Conservation (phyloP, 2,113 vertebrate genomes). For the Chloropsis cyanopogon region DNA sequence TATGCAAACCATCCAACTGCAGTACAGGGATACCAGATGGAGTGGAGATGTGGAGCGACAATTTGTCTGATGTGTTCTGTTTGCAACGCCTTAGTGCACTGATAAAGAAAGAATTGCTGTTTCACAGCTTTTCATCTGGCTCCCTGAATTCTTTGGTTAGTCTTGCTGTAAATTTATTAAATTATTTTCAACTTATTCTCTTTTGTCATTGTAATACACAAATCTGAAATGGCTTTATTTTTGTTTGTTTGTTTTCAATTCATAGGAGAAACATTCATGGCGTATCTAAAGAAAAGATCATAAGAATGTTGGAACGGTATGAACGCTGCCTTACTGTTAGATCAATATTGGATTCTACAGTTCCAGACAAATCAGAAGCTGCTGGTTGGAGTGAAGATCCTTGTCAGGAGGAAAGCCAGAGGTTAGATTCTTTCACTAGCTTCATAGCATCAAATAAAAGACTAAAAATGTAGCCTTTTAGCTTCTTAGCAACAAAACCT, state of each 20-base stretch:
- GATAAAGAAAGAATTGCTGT: background rate
- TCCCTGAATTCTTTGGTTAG: background rate
- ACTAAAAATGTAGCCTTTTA: background rate
- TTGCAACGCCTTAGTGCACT: background rate
- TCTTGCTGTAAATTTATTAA: background rate
- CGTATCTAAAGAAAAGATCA: constrained; percentile 87
- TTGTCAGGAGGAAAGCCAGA: constrained; percentile 36
- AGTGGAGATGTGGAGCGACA: background rate
- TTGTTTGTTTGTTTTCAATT: background rate
- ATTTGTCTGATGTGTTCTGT: background rate
- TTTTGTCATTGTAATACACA: background rate
- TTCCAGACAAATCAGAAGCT: constrained; percentile 67
- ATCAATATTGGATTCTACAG: constrained; percentile 81
- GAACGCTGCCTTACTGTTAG: constrained; percentile 84
- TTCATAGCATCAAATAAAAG: background rate
- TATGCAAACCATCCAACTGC: background rate
- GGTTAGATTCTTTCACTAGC: constrained; percentile 54
- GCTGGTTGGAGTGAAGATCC: constrained; percentile 39
- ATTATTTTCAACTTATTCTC: background rate
- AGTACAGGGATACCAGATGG: background rate
- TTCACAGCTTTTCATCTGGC: background rate
- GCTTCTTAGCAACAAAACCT: background rate
- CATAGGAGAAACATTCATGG: constrained; percentile 85
- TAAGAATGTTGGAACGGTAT: constrained; percentile 85
- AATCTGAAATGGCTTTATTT: background rate